A percentile compares a stretch with the other conserved stretches of the same genome.
Evolutionary conservation across 2,888 invertebrate species (phyloP).

Genomic region (Zhengitettix transpicula): DNA sequence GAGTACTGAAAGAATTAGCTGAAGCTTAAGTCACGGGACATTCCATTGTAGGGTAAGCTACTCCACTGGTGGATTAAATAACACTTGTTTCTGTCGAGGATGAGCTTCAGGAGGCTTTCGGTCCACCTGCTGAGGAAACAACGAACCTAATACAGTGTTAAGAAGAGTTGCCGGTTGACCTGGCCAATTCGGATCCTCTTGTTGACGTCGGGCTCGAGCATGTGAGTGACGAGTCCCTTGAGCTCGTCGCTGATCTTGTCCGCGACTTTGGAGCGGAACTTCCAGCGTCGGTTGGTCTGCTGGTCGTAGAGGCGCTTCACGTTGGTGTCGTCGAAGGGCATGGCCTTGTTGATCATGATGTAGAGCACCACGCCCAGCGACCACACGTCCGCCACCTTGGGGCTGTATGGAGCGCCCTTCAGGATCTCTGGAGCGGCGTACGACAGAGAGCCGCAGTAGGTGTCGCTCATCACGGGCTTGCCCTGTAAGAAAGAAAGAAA

Average conservation of each 20-base stretch:
- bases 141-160: neutral
- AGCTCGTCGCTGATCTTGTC: constrained; percentile 31
- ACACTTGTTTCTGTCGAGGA: too few relatives aligned
- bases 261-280: constrained; percentile 46
- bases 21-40: too few relatives aligned
- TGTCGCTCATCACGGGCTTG: constrained; percentile 45
- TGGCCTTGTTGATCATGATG: constrained; percentile 65
- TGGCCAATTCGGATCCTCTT: neutral
- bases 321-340: constrained; percentile 68
- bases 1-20: too few relatives aligned
- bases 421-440: constrained; percentile 79
- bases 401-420: constrained; percentile 48
- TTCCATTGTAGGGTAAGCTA: too few relatives aligned
- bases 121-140: too few relatives aligned
- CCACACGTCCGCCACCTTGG: constrained; percentile 63
- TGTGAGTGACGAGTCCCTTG: neutral
- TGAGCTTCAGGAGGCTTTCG: too few relatives aligned
- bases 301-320: constrained; percentile 52
- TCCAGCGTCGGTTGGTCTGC: constrained; percentile 48
- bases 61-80: too few relatives aligned
- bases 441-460: constrained; percentile 75
- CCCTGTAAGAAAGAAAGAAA: constrained; percentile 26
- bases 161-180: neutral
- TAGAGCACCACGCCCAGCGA: constrained; percentile 62
- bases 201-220: neutral